Conservation (phyloP, 1,140 invertebrate species). For the Drosophila murphyi region DNA sequence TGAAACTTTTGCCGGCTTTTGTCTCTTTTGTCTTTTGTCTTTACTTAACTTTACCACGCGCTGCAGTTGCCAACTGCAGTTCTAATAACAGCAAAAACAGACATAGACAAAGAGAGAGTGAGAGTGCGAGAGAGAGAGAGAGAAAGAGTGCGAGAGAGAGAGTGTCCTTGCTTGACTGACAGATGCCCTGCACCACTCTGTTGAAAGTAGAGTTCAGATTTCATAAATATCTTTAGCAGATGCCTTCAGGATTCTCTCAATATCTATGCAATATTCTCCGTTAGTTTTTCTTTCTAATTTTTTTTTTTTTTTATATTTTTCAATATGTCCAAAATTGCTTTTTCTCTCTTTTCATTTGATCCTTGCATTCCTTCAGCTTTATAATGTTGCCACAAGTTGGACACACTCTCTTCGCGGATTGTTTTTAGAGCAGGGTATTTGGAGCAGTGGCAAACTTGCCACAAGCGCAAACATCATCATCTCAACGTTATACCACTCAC, state of each 20-base stretch:
- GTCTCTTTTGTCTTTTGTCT: constrained; percentile 78
- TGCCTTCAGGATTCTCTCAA: no score
- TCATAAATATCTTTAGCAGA: no score
- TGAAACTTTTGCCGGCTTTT: constrained; percentile 75
- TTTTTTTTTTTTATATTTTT: not conserved
- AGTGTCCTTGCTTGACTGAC: not conserved
- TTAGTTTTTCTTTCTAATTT: not conserved
- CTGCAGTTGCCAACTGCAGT: constrained; percentile 74
- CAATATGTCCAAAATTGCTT: not conserved
- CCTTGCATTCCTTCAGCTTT: not conserved
- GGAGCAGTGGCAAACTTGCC: constrained; percentile 8
- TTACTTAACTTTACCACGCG: constrained; percentile 66
- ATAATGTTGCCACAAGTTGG: not conserved
- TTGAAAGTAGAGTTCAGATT: no score
- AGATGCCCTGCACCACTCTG: not conserved
- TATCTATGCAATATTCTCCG: no score
- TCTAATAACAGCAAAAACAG: constrained; percentile 29
- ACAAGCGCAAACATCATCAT: constrained; percentile 55
- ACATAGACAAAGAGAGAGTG: not conserved
- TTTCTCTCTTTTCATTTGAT: not conserved
- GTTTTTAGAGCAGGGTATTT: constrained; percentile 25
- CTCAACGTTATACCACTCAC: constrained; percentile 43
- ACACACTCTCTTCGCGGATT: not conserved
- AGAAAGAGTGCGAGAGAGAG: not conserved
- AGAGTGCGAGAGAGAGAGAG: not conserved